phyloP scores from a whole-genome alignment of 2,797 vertebrate species.

The Adrianichthys oophorus region DNA sequence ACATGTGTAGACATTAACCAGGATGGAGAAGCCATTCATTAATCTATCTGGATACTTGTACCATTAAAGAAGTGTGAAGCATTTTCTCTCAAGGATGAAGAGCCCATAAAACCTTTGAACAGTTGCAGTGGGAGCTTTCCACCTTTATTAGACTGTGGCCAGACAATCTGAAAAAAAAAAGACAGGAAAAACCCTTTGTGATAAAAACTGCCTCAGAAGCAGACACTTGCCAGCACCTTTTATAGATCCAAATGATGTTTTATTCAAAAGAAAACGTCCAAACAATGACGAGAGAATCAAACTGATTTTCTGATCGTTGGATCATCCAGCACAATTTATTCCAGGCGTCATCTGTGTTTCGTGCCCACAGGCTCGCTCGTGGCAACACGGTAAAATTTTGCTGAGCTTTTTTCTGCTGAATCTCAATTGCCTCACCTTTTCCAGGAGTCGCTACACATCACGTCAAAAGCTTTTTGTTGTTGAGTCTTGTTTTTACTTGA shows the following conservation, averaged over 20 bases:
- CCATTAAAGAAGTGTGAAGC: constrained; percentile 9
- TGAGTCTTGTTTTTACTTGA: constrained; percentile 10
- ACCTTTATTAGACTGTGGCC: neutral
- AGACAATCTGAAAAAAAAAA: neutral
- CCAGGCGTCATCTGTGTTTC: constrained; percentile 29
- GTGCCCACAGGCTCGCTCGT: constrained; percentile 46
- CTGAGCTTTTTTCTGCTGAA: constrained; percentile 40
- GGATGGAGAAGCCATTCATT: constrained; percentile 11
- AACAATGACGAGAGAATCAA: constrained; percentile 11
- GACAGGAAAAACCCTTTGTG: neutral
- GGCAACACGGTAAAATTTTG: constrained; percentile 44
- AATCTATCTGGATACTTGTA: constrained; percentile 10
- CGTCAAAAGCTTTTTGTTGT: constrained; percentile 32
- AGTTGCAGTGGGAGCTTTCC: constrained; percentile 11
- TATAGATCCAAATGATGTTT: constrained; percentile 2
- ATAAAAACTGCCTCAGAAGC: neutral
- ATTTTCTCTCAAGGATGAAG: constrained; percentile 1
- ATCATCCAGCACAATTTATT: constrained; percentile 38
- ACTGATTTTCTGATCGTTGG: constrained; percentile 26
- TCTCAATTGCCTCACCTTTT: constrained; percentile 47
- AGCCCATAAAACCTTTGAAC: constrained; percentile 7
- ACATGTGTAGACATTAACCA: constrained; percentile 18
- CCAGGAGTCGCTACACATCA: constrained; percentile 34
- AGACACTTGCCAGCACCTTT: neutral
- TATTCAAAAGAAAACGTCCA: constrained; percentile 11